phyloP scores from a whole-genome alignment of 2,888 invertebrate genomes.

The Spilosoma lubricipeda region DNA sequence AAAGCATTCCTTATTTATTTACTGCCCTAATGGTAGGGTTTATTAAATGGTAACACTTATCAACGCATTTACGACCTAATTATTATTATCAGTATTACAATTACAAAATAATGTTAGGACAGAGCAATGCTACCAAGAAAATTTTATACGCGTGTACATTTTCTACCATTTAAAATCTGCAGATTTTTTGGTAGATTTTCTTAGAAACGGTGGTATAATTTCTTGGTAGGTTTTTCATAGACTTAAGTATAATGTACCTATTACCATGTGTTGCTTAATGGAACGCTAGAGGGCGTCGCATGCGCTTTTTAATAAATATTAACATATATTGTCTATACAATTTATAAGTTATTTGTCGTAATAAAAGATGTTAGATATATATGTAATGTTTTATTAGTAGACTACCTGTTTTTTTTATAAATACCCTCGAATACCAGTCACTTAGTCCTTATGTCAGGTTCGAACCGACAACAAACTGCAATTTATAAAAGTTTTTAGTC shows the following conservation, averaged over 20 bases:
- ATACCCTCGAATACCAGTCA: too few relatives aligned
- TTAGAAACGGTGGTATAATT: conserved; percentile 18
- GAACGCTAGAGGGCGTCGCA: conserved; percentile 62
- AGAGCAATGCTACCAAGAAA: conserved; percentile 55
- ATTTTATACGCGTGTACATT: conserved; percentile 44
- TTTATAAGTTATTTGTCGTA: conserved; percentile 77
- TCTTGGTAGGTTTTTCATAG: conserved; percentile 67
- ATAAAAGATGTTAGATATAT: conserved; percentile 80
- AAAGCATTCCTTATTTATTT: conserved; percentile 67
- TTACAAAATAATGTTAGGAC: conserved; percentile 55
- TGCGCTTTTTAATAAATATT: conserved; percentile 74
- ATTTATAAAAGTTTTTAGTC: too few relatives aligned
- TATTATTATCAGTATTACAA: conserved; percentile 73
- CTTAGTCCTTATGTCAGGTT: too few relatives aligned
- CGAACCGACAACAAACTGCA: too few relatives aligned
- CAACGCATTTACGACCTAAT: conserved; percentile 76
- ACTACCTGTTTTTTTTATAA: too few relatives aligned
- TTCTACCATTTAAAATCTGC: not conserved
- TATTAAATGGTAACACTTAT: conserved; percentile 57
- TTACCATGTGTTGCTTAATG: conserved; percentile 66
- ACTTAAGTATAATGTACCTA: conserved; percentile 54
- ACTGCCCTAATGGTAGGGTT: conserved; percentile 47
- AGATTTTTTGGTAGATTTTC: not conserved
- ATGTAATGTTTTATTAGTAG: not conserved
- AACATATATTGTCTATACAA: conserved; percentile 57